phyloP scores from a whole-genome alignment of 1,140 invertebrate genomes.

The Camponotus pennsylvanicus region DNA sequence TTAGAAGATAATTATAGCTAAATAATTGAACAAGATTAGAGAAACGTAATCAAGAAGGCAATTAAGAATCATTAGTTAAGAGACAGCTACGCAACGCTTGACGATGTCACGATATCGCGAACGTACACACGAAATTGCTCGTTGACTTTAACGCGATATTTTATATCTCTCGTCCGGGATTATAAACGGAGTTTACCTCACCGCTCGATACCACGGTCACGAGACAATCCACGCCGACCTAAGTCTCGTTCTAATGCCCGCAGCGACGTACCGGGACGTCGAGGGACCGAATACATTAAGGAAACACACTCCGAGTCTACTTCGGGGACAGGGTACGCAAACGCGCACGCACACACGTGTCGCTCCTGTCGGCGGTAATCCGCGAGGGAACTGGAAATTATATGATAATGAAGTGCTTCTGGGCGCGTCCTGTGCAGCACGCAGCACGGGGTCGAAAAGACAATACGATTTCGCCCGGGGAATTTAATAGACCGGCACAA shows the following conservation, averaged over 20 bases:
- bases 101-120: background rate
- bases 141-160: conserved; percentile 60
- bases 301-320: conserved; percentile 63
- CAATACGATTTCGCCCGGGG: conserved; percentile 83
- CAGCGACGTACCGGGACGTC: conserved; percentile 67
- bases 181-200: conserved; percentile 70
- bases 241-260: conserved; percentile 72
- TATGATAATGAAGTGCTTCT: conserved; percentile 76
- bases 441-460: conserved; percentile 77
- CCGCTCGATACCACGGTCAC: conserved; percentile 37
- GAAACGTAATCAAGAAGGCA: no score
- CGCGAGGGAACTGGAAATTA: conserved; percentile 72
- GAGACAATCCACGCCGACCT: conserved; percentile 70
- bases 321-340: conserved; percentile 19
- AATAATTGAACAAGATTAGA: no score
- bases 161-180: conserved; percentile 37
- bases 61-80: no score
- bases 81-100: no score
- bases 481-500: conserved; percentile 77
- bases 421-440: conserved; percentile 59
- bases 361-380: conserved; percentile 59
- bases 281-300: conserved; percentile 72
- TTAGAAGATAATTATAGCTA: no score
- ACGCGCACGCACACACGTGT: conserved; percentile 43
- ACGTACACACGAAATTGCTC: conserved; percentile 16